These are phyloP conservation scores for Psittacula cyanocephala DNA, from an alignment of 2,113 vertebrate species.

Conservation along the genomic window DNA sequence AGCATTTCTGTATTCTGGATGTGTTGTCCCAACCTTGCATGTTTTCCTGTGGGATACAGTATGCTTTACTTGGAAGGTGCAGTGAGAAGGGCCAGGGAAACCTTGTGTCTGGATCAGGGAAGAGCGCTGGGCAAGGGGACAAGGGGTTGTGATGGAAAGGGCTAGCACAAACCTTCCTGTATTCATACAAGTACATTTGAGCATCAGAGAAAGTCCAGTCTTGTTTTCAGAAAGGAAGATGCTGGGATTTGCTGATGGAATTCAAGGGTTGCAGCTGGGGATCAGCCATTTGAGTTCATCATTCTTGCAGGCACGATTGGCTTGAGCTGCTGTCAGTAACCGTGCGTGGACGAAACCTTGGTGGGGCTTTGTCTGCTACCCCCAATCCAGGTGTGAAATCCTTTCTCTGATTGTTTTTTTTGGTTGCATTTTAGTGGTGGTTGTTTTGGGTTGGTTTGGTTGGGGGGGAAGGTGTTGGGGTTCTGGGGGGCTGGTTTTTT, in stretches of 20 bases:
- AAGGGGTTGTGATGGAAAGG: neutral
- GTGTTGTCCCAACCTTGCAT: rapidly evolving
- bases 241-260: neutral
- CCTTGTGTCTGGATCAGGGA: neutral
- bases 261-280: neutral
- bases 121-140: neutral
- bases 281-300: rapidly evolving
- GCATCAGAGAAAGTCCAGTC: neutral
- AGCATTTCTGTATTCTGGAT: rapidly evolving
- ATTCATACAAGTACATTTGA: neutral
- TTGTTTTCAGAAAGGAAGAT: neutral
- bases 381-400: rapidly evolving
- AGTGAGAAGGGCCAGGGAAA: neutral
- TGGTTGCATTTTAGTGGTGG: neutral
- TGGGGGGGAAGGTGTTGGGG: neutral
- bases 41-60: neutral
- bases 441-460: neutral
- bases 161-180: neutral
- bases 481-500: neutral
- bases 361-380: neutral
- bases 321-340: neutral
- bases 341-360: rapidly evolving
- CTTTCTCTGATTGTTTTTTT: rapidly evolving
- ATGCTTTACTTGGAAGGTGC: neutral
- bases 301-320: neutral